Conservation (phyloP, 2,888 invertebrate species). For the Hoplodrina ambigua region DNA sequence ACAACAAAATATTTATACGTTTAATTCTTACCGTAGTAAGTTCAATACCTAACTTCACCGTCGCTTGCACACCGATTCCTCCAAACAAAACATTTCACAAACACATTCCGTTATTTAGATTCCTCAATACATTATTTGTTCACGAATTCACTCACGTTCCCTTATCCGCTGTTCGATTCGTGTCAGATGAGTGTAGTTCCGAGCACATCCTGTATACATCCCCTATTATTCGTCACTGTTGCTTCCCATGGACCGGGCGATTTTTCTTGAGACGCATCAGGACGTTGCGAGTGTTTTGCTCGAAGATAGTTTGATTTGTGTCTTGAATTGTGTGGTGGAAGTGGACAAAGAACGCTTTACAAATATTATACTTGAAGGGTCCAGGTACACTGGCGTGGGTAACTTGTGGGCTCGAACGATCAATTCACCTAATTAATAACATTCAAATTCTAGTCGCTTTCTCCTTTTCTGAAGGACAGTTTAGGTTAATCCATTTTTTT, state of each 20-base stretch:
- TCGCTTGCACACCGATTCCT: not conserved
- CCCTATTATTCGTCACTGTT: slow-evolving; percentile 65
- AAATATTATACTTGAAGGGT: not conserved
- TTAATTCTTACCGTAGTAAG: no score
- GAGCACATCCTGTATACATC: slow-evolving; percentile 37
- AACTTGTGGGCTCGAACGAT: no score
- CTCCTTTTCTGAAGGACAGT: no score
- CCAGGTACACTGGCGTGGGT: no score
- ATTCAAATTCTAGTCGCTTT: no score
- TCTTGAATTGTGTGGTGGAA: not conserved
- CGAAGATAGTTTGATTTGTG: slow-evolving; percentile 42
- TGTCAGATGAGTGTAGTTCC: slow-evolving; percentile 55
- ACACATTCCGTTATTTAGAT: slow-evolving; percentile 30
- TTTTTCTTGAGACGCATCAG: slow-evolving; percentile 61
- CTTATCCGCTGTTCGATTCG: slow-evolving; percentile 42
- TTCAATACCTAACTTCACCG: not conserved
- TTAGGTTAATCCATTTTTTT: no score
- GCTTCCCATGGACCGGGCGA: slow-evolving; percentile 46
- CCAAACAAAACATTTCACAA: slow-evolving; percentile 24
- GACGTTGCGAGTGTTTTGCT: slow-evolving; percentile 13
- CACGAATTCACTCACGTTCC: slow-evolving; percentile 60
- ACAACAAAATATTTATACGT: no score
- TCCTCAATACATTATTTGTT: slow-evolving; percentile 47
- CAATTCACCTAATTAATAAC: no score
- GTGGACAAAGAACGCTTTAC: not conserved